A percentile compares a stretch with the other conserved stretches of the same genome.
These are phyloP conservation scores for Tanytarsus gracilentus DNA, from an alignment of 2,888 invertebrate species.

Conservation along the genomic window DNA sequence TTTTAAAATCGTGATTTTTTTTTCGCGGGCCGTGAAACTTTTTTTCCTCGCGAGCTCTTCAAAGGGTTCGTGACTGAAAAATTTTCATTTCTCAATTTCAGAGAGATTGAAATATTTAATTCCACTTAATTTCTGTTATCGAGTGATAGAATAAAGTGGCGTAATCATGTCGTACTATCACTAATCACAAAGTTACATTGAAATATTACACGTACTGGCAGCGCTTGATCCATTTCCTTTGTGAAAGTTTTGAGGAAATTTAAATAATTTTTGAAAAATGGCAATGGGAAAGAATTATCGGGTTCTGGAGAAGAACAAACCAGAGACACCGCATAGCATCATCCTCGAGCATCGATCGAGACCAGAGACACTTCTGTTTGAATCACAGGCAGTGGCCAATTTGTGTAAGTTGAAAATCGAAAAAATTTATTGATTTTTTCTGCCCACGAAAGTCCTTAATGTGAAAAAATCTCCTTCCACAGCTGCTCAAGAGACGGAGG, in stretches of 20 bases:
- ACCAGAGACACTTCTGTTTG: constrained; percentile 79
- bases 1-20: too few species aligned
- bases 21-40: too few species aligned
- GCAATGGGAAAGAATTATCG: constrained; percentile 92
- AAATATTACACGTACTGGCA: too few species aligned
- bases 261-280: constrained; percentile 48
- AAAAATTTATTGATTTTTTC: constrained; percentile 22
- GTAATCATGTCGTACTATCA: too few species aligned
- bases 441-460: constrained; percentile 12
- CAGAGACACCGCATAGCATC: constrained; percentile 80
- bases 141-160: too few species aligned
- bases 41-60: too few species aligned
- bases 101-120: too few species aligned
- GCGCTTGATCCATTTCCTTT: too few species aligned
- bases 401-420: constrained; percentile 61
- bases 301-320: constrained; percentile 77
- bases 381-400: constrained; percentile 84
- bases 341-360: constrained; percentile 81
- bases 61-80: too few species aligned
- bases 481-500: constrained; percentile 80
- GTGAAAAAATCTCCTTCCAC: constrained; percentile 34
- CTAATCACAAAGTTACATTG: too few species aligned
- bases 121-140: too few species aligned
- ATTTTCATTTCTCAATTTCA: too few species aligned
- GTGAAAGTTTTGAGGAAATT: neutral